Base-by-base conservation (phyloP, 2,888 invertebrate genomes). In the Troides oblongomaculatus region DNA sequence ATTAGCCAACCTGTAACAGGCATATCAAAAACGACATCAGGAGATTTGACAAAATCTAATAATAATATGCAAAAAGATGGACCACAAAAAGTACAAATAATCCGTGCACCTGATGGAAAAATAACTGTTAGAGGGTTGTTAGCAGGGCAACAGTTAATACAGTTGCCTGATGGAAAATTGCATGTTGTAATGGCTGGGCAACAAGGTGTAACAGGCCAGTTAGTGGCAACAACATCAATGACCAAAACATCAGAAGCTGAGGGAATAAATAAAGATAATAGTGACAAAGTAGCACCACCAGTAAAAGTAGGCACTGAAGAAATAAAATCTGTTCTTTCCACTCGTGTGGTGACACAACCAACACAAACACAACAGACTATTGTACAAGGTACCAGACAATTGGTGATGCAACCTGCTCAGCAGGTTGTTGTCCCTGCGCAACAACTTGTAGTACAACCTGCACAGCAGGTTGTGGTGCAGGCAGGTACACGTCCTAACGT, bases 161-260 rank as follows among this genome's bases (percentile, higher is more conserved):
- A 98, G 84, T 96, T 98, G 94, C 96, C 98, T 0, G 98, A 99
- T 85, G 99, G 99, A 0, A 97, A 97, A 84, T 90, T 98, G 36
- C 98, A 98, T 82, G 95, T 98, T 23, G 93, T 97, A 53, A 95
- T 94, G 83, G 94, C 95, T 14, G 93, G 94, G 10, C 95, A 95
- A 80, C 91, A 94, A 61, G 93, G 93, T 21, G 84, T 90, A 71
- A 79, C 85, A 0, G 92, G 92, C 2, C 91, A 92, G 74, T 78
- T 93, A 39, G 89, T 93, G 10, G 86, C 92, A 21, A 84, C 89
- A 2, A 81, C 91, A 14, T 82, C 86, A 5, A 74, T 73, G n/a
- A 62, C 81, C 71, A 74, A 85, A 79, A n/a, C 84, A 75, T 30
- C 36, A 17, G 81, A 86, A 58, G 70, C 76, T 21, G 76, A 76